These are phyloP conservation scores for Miichthys miiuy DNA, from an alignment of 2,797 vertebrate genomes.

Conservation along the genomic window DNA sequence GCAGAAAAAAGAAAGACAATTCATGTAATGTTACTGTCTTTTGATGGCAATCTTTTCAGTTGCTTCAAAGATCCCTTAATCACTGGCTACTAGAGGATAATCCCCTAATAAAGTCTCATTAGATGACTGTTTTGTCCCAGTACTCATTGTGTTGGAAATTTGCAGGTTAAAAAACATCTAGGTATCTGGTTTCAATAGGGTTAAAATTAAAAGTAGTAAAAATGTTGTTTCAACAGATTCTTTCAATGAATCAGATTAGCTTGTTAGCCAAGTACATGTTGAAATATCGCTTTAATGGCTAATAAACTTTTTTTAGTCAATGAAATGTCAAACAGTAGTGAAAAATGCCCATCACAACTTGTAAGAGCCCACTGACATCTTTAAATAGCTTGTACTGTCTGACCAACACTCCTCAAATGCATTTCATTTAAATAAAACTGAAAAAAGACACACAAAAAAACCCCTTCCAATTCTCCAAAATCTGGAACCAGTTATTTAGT, in stretches of 20 bases:
- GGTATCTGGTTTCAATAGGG: neutral
- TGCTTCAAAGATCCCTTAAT: constrained; percentile 1
- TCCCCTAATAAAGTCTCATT: constrained; percentile 2
- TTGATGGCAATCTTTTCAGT: constrained; percentile 28
- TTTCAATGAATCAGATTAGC: neutral
- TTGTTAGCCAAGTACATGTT: neutral
- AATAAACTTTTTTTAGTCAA: neutral
- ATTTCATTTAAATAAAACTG: neutral
- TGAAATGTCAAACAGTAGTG: neutral
- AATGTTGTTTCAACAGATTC: neutral
- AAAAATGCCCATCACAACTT: neutral
- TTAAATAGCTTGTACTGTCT: neutral
- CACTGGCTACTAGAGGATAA: neutral
- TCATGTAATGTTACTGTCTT: constrained; percentile 21
- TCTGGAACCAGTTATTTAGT: neutral
- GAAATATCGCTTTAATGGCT: neutral
- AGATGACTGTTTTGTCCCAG: neutral
- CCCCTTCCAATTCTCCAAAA: neutral
- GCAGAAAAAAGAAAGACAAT: constrained; percentile 6
- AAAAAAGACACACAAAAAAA: too few relatives aligned
- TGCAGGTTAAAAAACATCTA: neutral
- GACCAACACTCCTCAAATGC: neutral
- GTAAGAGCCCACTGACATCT: accelerated
- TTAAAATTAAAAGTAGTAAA: neutral
- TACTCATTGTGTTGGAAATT: neutral